Percentiles rank a stretch among this genome's conserved stretches.
Conservation (phyloP, 2,888 invertebrate genomes). For the Leptopilina drosophilae region DNA sequence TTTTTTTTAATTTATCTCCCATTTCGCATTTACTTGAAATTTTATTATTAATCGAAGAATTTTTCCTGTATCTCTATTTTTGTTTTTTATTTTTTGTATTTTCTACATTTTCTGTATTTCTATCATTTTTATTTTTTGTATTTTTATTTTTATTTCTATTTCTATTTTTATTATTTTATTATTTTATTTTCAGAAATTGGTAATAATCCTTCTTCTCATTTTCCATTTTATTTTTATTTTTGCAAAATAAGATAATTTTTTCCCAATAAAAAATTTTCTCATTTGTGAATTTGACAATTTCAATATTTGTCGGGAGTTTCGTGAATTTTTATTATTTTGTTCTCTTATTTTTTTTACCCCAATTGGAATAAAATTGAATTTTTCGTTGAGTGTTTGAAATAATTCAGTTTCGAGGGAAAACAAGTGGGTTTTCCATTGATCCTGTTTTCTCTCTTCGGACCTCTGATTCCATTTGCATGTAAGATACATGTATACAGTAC, state of each 20-base stretch:
- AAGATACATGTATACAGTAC: neutral
- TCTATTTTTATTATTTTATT: too few relatives aligned
- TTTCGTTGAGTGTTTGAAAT: neutral
- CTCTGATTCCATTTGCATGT: slow-evolving; percentile 12
- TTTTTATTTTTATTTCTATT: too few relatives aligned
- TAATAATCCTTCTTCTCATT: too few relatives aligned
- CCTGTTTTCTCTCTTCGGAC: slow-evolving; percentile 2
- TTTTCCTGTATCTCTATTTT: too few relatives aligned
- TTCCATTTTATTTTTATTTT: too few relatives aligned
- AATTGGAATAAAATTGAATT: neutral
- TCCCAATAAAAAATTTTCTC: neutral
- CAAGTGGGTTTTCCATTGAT: neutral
- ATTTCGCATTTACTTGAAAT: neutral
- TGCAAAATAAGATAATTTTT: too few relatives aligned
- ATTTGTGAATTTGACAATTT: neutral
- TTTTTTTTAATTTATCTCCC: neutral
- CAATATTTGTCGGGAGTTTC: neutral
- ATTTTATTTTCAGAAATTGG: too few relatives aligned
- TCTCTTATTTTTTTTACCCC: too few relatives aligned
- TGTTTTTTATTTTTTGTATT: too few relatives aligned
- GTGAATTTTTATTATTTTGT: neutral
- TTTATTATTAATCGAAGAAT: neutral
- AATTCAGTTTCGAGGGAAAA: slow-evolving; percentile 13
- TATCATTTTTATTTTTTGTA: too few relatives aligned
- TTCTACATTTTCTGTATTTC: too few relatives aligned